Percentiles rank a stretch among this genome's conserved stretches.
These are phyloP conservation scores for Sorex araneus DNA, from an alignment of 2,113 vertebrate genomes.

Conservation along the genomic window DNA sequence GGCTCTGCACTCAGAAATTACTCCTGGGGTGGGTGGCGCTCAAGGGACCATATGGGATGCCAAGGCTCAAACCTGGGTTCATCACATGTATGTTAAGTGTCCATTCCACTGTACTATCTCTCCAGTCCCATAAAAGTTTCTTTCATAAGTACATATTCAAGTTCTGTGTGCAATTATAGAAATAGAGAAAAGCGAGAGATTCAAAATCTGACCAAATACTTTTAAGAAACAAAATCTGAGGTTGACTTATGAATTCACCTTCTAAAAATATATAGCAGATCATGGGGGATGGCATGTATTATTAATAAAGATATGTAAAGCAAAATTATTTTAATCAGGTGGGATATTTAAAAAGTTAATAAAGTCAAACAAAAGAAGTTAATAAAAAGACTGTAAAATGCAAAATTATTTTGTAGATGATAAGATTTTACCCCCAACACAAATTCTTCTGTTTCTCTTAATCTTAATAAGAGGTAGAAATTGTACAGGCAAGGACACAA, in stretches of 20 bases:
- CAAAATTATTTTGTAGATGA: constrained; percentile 34
- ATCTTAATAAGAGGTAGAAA: neutral
- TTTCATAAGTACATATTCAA: no score
- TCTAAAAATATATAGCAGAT: neutral
- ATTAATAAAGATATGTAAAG: constrained; percentile 33
- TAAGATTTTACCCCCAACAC: neutral
- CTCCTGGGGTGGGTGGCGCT: no score
- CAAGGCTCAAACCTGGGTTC: no score
- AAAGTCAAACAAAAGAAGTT: neutral
- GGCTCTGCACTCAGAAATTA: no score
- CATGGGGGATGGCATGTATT: neutral
- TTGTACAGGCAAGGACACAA: neutral
- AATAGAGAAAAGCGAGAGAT: neutral
- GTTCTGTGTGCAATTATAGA: neutral
- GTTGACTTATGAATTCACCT: neutral
- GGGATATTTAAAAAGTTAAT: neutral
- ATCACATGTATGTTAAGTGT: no score
- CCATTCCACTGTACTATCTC: no score
- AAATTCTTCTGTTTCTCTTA: neutral
- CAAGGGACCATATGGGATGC: no score
- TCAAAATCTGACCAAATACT: neutral
- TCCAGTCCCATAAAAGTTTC: neutral
- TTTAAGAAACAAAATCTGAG: constrained; percentile 39
- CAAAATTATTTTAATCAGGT: neutral
- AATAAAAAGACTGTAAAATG: neutral